Evolutionary conservation across 1,140 invertebrate species (phyloP), one percentile per base, ranked within the genome.

Genomic region (Acromyrmex echinatior): DNA sequence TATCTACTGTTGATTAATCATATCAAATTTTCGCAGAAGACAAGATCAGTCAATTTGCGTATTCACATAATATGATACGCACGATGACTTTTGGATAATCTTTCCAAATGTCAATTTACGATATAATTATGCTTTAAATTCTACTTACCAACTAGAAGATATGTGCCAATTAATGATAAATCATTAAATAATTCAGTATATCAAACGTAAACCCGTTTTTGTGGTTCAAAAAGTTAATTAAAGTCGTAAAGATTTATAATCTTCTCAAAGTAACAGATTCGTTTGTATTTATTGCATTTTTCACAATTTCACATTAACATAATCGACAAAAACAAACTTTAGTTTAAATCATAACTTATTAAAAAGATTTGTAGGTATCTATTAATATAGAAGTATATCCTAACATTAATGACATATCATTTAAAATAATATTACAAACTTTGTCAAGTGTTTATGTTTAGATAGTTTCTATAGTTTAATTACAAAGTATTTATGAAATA

Each of bases 51-150:
- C 25, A 51, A 53, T 51, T 51, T 51, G 31, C 28, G 14, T 35
- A 31, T 66, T 10, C 39, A 53, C n/a, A 73, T 9, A 28, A 0
- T 45, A 45, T 45, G 39, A 45, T 10, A n/a, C 25, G 21, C 45
- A 51, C 25, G 16, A 18, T 53, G 45, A 73, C 39, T 25, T 73
- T 31, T 73, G 21, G 21, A 71, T 51, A 73, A 73, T 51, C 70
- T 53, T 31, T 51, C 9, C 16, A 18, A 51, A 70, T 51, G 66
- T 70, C 21, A 70, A 70, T 25, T 39, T 70, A 1, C 39, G 39
- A 70, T 49, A 70, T 70, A 49, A 51, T 70, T 70, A 70, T 14
- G 25, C 7, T 73, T 73, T 28, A 73, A 73, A 53, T 31, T 73
- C 9, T 28, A 49, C 25, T 31, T 73, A 16, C 16, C 45, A 51